A percentile compares a stretch with the other conserved stretches of the same genome.
Evolutionary conservation across 2,113 vertebrate species (phyloP).

Genomic region (Nicator chloris): DNA sequence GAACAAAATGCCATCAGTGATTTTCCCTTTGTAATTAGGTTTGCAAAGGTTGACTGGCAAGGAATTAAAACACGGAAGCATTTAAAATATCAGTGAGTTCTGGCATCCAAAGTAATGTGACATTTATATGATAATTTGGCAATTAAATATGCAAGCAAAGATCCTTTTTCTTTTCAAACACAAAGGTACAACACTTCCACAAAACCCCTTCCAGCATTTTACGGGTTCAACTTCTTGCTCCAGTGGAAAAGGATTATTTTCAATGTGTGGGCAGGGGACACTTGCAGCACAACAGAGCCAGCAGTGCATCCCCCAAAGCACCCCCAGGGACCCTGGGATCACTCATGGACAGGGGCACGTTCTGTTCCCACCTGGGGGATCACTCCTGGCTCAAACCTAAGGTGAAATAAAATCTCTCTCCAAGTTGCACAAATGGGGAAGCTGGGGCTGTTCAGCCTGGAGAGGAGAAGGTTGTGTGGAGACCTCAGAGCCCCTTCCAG

Average conservation of each 20-base stretch:
- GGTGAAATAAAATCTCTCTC: not conserved
- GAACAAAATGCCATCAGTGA: not conserved
- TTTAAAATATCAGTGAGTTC: conserved; percentile 45
- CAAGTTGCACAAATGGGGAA: not conserved
- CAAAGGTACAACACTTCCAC: not conserved
- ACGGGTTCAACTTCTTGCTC: not conserved
- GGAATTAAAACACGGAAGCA: conserved; percentile 38
- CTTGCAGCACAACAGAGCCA: not conserved
- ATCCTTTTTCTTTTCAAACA: not conserved
- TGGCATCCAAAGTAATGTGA: conserved; percentile 24
- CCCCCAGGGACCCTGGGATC: not conserved
- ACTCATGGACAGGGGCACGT: too few relatives aligned
- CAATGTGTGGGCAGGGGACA: rapidly evolving
- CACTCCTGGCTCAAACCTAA: not conserved
- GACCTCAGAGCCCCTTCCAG: not conserved
- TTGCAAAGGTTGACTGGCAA: conserved; percentile 46
- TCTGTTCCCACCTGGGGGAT: not conserved
- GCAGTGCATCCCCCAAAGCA: not conserved
- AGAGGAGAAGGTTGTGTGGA: not conserved
- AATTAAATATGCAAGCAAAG: conserved; percentile 36
- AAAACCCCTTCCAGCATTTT: not conserved
- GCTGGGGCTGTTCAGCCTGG: not conserved
- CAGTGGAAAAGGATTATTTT: not conserved
- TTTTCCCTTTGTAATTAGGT: conserved; percentile 15
- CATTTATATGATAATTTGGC: conserved; percentile 58